Base-by-base conservation (phyloP, 2,113 vertebrate species). In the Pteruthius melanotis region DNA sequence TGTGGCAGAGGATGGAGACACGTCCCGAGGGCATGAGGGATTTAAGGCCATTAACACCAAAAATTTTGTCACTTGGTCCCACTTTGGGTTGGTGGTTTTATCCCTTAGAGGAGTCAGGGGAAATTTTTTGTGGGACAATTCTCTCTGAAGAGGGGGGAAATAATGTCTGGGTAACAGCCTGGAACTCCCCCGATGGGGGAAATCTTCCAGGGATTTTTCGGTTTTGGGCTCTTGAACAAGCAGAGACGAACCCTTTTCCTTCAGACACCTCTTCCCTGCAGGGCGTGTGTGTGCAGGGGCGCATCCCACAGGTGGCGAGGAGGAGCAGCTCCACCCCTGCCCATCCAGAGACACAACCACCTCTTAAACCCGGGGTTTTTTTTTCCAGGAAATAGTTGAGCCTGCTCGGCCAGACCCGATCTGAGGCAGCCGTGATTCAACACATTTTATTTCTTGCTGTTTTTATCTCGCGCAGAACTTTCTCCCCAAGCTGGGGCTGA, bases 181-280 rank as follows among this genome's bases (percentile, higher is more conserved):
- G 22, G 26, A 64, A 54, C 7, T 9, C 40, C 40, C 31, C 19
- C 0, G 0, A 1, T 3, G 33, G 37, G 27, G 16, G 0, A 65
- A 74, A 12, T 1, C n/a, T 33, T 21, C 10, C 49, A 21, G 27
- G 35, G 19, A 6, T 8, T 11, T n/a, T 42, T 50, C n/a, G 14
- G 22, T 30, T 28, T 13, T 4, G 31, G 10, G 2, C 11, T 60
- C 53, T 27, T 9, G 27, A 19, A 8, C 15, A 50, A 11, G 15
- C 44, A 20, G 10, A 52, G 27, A 4, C 50, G 30, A 76, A 12
- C 16, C 30, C 1, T 23, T 31, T 54, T 21, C n/a, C 40, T 47
- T 27, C 57, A 30, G 64, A 23, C 7, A 11, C 8, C 44, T 31
- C 28, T 24, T 63, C n/a, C 35, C 42, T 20, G 18, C 35, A 23